phyloP scores from a whole-genome alignment of 2,113 vertebrate genomes.

The Sprattus sprattus region DNA sequence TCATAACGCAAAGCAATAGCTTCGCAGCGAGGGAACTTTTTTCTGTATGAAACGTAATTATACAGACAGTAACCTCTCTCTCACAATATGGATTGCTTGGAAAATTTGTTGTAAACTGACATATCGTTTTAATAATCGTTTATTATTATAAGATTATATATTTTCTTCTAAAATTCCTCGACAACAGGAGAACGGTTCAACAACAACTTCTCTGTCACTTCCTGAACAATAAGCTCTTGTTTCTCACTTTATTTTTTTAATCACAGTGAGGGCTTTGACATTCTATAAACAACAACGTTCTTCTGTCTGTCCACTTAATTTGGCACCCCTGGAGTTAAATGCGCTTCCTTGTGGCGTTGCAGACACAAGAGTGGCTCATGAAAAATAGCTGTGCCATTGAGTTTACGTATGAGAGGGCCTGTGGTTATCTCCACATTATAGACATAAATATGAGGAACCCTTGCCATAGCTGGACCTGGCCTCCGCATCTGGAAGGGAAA shows the following conservation, averaged over 20 bases:
- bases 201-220: not conserved
- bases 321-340: not conserved
- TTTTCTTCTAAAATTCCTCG: no score
- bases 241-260: not conserved
- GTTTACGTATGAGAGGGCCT: constrained; percentile 8
- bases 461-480: not conserved
- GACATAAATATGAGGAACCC: not conserved
- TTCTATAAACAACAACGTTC: not conserved
- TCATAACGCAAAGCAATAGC: no score
- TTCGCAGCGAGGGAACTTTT: not conserved
- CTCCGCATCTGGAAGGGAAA: constrained; percentile 21
- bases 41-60: not conserved
- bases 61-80: not conserved
- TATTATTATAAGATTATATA: no score
- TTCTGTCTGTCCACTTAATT: not conserved
- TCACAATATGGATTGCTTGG: not conserved
- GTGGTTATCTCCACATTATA: constrained; percentile 4
- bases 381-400: not conserved
- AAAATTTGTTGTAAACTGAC: no score
- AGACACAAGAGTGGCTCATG: not conserved
- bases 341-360: not conserved
- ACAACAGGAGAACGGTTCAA: not conserved
- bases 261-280: not conserved
- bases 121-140: not conserved
- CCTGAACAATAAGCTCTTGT: not conserved